Evolutionary conservation across 2,888 invertebrate species (phyloP).

Genomic region (Catocala nupta): DNA sequence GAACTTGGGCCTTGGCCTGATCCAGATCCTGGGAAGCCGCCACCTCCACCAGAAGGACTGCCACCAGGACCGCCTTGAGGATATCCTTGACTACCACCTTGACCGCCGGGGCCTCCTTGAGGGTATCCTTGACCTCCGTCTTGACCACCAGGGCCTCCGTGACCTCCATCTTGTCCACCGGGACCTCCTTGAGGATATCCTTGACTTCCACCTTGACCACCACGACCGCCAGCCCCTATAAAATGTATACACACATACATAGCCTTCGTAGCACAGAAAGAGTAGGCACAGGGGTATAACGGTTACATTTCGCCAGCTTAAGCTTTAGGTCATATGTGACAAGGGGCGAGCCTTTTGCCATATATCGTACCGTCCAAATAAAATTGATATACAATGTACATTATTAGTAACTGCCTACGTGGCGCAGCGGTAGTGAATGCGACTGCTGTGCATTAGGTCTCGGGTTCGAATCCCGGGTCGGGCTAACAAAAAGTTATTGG

Average conservation of each 20-base stretch:
- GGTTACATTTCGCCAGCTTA: too few species aligned
- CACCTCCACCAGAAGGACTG: conserved; percentile 53
- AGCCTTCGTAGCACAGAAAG: too few species aligned
- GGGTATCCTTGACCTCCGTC: conserved; percentile 63
- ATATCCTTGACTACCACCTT: conserved; percentile 62
- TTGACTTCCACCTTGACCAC: conserved; percentile 55
- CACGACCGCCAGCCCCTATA: conserved; percentile 19
- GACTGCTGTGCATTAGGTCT: too few species aligned
- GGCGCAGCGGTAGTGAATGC: too few species aligned
- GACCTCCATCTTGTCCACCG: conserved; percentile 49
- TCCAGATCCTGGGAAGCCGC: conserved; percentile 53
- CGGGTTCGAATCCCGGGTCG: too few species aligned
- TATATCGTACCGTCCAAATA: too few species aligned
- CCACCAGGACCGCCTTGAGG: conserved; percentile 52
- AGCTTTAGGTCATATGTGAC: too few species aligned
- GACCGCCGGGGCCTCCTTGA: conserved; percentile 43
- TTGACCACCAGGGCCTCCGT: conserved; percentile 49
- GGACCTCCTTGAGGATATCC: conserved; percentile 60
- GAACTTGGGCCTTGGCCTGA: conserved; percentile 38
- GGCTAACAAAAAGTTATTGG: too few species aligned
- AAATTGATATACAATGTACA: too few species aligned
- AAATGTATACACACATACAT: background rate
- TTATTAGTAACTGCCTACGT: too few species aligned
- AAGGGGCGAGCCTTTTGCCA: too few species aligned
- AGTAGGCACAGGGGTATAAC: too few species aligned